A percentile compares a stretch with the other conserved stretches of the same genome.
phyloP scores from a whole-genome alignment of 2,113 vertebrate genomes.

The Malurus alboscapulatus region DNA sequence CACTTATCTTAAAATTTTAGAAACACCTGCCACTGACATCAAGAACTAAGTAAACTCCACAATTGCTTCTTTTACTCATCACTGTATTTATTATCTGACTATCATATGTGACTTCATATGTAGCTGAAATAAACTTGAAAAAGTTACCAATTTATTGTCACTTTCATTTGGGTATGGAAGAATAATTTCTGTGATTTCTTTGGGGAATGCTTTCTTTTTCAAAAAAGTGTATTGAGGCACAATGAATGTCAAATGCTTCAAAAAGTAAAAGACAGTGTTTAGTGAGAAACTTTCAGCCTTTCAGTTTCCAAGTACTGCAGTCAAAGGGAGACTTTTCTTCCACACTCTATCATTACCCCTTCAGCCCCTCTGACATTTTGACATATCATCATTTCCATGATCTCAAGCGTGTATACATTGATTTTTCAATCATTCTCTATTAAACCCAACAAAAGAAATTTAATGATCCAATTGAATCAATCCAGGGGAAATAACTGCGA shows the following conservation, averaged over 20 bases:
- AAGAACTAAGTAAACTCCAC: background rate
- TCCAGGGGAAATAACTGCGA: conserved; percentile 66
- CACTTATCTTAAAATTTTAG: background rate
- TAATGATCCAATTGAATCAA: conserved; percentile 69
- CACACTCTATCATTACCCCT: conserved; percentile 67
- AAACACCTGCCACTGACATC: background rate
- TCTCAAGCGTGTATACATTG: conserved; percentile 69
- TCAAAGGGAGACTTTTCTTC: conserved; percentile 67
- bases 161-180: conserved; percentile 26
- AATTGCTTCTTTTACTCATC: background rate
- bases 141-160: conserved; percentile 9
- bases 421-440: conserved; percentile 73
- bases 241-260: conserved; percentile 71
- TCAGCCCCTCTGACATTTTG: conserved; percentile 73
- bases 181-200: conserved; percentile 69
- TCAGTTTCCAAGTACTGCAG: conserved; percentile 57
- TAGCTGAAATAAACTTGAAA: conserved; percentile 19
- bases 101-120: background rate
- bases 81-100: conserved; percentile 25
- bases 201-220: conserved; percentile 46
- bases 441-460: conserved; percentile 70
- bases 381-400: conserved; percentile 71
- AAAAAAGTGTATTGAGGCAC: conserved; percentile 30
- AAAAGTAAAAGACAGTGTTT: conserved; percentile 60
- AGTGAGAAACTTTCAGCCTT: conserved; percentile 64